Conservation (phyloP, 2,797 vertebrate species). For the Syngnathus acus region DNA sequence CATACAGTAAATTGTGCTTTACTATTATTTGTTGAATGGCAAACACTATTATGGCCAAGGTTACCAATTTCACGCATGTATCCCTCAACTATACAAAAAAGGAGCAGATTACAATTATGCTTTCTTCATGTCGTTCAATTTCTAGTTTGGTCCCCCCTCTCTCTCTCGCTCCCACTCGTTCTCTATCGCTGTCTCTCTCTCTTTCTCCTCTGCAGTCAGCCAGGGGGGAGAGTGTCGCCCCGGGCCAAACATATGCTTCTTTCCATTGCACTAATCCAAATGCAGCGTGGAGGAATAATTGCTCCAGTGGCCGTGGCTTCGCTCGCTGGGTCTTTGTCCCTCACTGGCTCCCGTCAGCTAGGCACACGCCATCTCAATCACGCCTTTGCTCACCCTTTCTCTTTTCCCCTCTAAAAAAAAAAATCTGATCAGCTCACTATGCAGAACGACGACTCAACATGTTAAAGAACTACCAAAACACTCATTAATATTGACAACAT, state of each 20-base stretch:
- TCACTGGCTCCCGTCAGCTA: slow-evolving; percentile 95
- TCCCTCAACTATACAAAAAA: slow-evolving; percentile 18
- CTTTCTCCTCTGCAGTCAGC: slow-evolving; percentile 83
- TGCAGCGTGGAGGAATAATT: slow-evolving; percentile 99
- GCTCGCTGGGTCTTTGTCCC: slow-evolving; percentile 94
- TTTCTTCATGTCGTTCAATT: slow-evolving; percentile 80
- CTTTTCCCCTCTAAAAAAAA: slow-evolving; percentile 10
- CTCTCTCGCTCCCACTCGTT: neutral
- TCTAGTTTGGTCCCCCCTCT: slow-evolving; percentile 66
- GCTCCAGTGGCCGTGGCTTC: slow-evolving; percentile 98
- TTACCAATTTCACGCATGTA: slow-evolving; percentile 1
- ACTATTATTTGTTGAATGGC: no score
- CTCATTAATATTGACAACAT: neutral
- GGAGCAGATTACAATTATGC: slow-evolving; percentile 50
- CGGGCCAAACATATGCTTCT: slow-evolving; percentile 99
- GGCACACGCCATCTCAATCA: slow-evolving; percentile 99
- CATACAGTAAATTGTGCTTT: no score
- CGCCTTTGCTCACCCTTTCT: slow-evolving; percentile 29
- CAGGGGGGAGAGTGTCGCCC: slow-evolving; percentile 96
- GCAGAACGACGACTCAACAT: no score
- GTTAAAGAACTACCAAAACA: slow-evolving; percentile 25
- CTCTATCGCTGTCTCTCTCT: slow-evolving; percentile 10
- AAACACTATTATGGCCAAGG: neutral
- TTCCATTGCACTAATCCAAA: slow-evolving; percentile 99
- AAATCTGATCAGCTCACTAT: neutral